Conservation (phyloP, 2,888 invertebrate species). For the Scrobipalpa costella region DNA sequence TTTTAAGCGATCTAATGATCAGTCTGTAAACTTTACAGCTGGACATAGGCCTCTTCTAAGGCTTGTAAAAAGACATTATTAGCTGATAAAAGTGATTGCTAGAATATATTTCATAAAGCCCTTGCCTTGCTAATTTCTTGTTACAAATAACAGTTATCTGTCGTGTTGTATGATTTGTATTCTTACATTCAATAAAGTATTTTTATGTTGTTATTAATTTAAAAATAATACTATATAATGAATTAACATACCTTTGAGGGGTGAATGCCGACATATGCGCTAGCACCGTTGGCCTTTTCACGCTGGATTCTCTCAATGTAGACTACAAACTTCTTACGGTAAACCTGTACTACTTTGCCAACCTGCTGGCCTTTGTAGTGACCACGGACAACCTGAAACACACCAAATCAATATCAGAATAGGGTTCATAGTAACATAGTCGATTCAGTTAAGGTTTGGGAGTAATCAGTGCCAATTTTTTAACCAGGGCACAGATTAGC, state of each 20-base stretch:
- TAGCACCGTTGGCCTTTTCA: slow-evolving; percentile 99
- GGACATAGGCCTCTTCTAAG: too few relatives aligned
- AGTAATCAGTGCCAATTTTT: slow-evolving; percentile 77
- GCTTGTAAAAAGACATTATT: too few relatives aligned
- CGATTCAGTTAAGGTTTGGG: slow-evolving; percentile 33
- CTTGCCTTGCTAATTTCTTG: too few relatives aligned
- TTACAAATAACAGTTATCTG: too few relatives aligned
- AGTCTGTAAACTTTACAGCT: too few relatives aligned
- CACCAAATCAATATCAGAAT: not conserved
- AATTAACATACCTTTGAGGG: slow-evolving; percentile 91
- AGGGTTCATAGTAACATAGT: not conserved
- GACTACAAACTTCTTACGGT: slow-evolving; percentile 99
- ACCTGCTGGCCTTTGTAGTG: slow-evolving; percentile 99
- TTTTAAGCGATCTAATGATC: too few relatives aligned
- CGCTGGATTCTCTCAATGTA: slow-evolving; percentile 99
- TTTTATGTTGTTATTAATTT: not conserved
- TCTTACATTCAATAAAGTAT: too few relatives aligned
- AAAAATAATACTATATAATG: not conserved
- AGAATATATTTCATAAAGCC: too few relatives aligned
- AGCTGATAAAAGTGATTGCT: too few relatives aligned
- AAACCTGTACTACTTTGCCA: slow-evolving; percentile 98
- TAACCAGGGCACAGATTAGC: slow-evolving; percentile 75
- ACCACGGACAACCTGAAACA: slow-evolving; percentile 93
- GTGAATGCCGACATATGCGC: slow-evolving; percentile 99
- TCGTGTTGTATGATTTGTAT: too few relatives aligned